phyloP scores from a whole-genome alignment of 2,797 vertebrate species.

The Falco cherrug region DNA sequence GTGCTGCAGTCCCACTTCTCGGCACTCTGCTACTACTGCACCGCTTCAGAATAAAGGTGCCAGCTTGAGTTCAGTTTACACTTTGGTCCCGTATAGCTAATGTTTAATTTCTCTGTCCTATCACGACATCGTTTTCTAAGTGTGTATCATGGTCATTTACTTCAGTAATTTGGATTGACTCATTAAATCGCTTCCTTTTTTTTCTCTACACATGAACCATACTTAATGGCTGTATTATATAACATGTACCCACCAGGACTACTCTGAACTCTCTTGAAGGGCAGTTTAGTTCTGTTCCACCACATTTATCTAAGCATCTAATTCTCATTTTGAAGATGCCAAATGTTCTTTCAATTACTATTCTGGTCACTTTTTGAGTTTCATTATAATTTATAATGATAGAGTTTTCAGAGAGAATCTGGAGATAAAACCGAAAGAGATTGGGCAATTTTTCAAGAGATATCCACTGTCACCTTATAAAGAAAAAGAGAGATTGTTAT shows the following conservation, averaged over 20 bases:
- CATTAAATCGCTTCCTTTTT: conserved; percentile 29
- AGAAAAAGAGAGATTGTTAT: background rate
- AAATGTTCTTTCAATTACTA: conserved; percentile 57
- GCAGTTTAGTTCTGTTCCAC: background rate
- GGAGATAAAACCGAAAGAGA: conserved; percentile 61
- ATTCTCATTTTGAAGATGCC: conserved; percentile 19
- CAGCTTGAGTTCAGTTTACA: background rate
- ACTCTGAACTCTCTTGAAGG: conserved; percentile 12
- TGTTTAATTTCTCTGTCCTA: background rate
- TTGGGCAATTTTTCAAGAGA: conserved; percentile 67
- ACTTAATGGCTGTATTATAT: conserved; percentile 15
- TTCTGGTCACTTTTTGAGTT: conserved; percentile 61
- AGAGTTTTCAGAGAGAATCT: conserved; percentile 51
- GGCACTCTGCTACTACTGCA: background rate
- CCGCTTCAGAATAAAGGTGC: background rate
- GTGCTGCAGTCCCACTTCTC: background rate
- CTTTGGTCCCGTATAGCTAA: background rate
- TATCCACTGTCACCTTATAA: conserved; percentile 7
- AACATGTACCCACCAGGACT: background rate
- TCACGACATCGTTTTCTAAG: conserved; percentile 4
- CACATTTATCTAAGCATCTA: conserved; percentile 6
- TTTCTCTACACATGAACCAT: background rate
- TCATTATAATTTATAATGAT: conserved; percentile 72
- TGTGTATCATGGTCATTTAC: background rate
- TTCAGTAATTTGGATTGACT: background rate